A percentile compares a stretch with the other conserved stretches of the same genome.
Evolutionary conservation across 1,140 invertebrate genomes (phyloP).

Genomic region (Aphelenchoides besseyi): DNA sequence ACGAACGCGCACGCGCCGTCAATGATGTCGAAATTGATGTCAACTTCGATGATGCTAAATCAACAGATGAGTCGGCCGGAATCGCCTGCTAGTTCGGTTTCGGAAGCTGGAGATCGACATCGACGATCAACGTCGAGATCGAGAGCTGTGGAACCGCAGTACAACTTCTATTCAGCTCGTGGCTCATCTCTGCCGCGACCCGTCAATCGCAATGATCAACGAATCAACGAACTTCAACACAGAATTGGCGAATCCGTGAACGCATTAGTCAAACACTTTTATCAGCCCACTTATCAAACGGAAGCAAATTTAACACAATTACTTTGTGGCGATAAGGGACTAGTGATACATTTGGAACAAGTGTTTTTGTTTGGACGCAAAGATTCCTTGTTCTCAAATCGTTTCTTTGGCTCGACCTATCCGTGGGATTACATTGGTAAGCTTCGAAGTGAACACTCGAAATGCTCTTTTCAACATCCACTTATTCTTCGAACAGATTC

Average conservation of each 20-base stretch:
- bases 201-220: neutral
- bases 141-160: conserved; percentile 24
- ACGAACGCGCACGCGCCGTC: neutral
- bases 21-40: conserved; percentile 8
- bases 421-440: conserved; percentile 96
- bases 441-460: conserved; percentile 44
- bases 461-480: conserved; percentile 12
- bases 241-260: conserved; percentile 80
- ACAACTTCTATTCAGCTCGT: conserved; percentile 22
- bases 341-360: conserved; percentile 86
- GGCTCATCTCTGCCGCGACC: conserved; percentile 31
- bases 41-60: conserved; percentile 13
- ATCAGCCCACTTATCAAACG: conserved; percentile 56
- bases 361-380: conserved; percentile 80
- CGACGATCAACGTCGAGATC: neutral
- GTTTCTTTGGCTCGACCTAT: conserved; percentile 89
- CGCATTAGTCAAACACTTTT: conserved; percentile 91
- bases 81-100: neutral
- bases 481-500: conserved; percentile 1
- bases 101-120: neutral
- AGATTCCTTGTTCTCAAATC: conserved; percentile 74
- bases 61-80: neutral
- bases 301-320: conserved; percentile 75
- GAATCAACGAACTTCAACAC: conserved; percentile 65
- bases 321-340: conserved; percentile 85